Conservation (phyloP, 1,140 invertebrate genomes). For the Camponotus pennsylvanicus region DNA sequence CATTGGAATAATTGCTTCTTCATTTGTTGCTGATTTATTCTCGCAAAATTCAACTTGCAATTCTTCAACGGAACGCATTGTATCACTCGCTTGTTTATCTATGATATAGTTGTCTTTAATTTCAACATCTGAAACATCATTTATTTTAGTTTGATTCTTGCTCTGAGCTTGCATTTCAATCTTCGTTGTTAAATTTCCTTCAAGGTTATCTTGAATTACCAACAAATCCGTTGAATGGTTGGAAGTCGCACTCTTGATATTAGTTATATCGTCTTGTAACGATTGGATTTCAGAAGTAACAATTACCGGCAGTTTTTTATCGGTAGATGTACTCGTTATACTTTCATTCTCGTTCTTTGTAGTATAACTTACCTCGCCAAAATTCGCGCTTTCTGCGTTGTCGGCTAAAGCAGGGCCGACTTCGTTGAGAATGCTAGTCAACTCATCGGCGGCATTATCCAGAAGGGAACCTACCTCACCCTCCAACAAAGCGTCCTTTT, state of each 20-base stretch:
- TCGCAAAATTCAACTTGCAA: background rate
- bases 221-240: background rate
- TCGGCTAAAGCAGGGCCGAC: conserved; percentile 63
- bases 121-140: background rate
- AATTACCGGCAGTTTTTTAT: background rate
- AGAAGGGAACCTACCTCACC: conserved; percentile 76
- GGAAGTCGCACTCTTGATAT: background rate
- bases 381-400: background rate
- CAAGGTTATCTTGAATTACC: background rate
- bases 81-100: background rate
- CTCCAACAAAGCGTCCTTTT: conserved; percentile 83
- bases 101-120: background rate
- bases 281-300: background rate
- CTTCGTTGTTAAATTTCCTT: background rate
- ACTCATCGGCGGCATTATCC: conserved; percentile 76
- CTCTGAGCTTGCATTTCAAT: conserved; percentile 10
- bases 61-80: background rate
- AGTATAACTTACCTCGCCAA: background rate
- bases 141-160: conserved; percentile 17
- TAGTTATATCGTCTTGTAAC: background rate
- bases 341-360: background rate
- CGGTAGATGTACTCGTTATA: background rate
- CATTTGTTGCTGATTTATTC: conserved; percentile 9
- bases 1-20: background rate
- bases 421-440: conserved; percentile 79